Base-by-base conservation (phyloP, 1,140 invertebrate genomes). In the Matsumurasca onukii region DNA sequence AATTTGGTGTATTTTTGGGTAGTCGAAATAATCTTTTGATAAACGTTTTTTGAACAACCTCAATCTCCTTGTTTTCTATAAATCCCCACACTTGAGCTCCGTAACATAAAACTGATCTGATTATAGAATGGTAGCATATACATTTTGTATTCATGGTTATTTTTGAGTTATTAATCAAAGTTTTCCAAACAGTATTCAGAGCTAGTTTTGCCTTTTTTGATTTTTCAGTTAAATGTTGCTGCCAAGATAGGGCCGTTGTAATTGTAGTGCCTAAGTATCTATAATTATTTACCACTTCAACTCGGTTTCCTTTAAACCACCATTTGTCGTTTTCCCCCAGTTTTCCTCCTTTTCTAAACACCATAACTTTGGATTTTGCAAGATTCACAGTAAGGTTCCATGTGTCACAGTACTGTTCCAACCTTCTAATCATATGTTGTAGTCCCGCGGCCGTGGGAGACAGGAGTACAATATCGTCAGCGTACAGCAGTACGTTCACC, bases 351-450 rank as follows among this genome's bases (percentile, higher is more conserved):
- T 68, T 66, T 57, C 65, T 39, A 65, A 74, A 74, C 34, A 72
- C 64, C 20, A 75, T 27, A 34, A 74, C 66, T 52, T 73, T 75
- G n/a, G 72, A 73, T 70, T 75, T 75, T 17, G 66, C 69, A 5
- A 66, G 48, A 31, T 74, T 74, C 2, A 74, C 67, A 31, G 24
- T n/a, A n/a, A n/a, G n/a, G n/a, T n/a, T n/a, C n/a, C n/a, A n/a
- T n/a, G n/a, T n/a, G n/a, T n/a, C n/a, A n/a, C n/a, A n/a, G n/a
- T n/a, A n/a, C n/a, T n/a, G n/a, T n/a, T n/a, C n/a, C n/a, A n/a
- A n/a, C n/a, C n/a, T n/a, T n/a, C n/a, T n/a, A n/a, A n/a, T n/a
- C n/a, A n/a, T n/a, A n/a, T n/a, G n/a, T n/a, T n/a, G n/a, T n/a
- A n/a, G n/a, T n/a, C n/a, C n/a, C n/a, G n/a, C n/a, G n/a, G n/a